phyloP scores from a whole-genome alignment of 2,113 vertebrate genomes.

The Mirounga angustirostris region DNA sequence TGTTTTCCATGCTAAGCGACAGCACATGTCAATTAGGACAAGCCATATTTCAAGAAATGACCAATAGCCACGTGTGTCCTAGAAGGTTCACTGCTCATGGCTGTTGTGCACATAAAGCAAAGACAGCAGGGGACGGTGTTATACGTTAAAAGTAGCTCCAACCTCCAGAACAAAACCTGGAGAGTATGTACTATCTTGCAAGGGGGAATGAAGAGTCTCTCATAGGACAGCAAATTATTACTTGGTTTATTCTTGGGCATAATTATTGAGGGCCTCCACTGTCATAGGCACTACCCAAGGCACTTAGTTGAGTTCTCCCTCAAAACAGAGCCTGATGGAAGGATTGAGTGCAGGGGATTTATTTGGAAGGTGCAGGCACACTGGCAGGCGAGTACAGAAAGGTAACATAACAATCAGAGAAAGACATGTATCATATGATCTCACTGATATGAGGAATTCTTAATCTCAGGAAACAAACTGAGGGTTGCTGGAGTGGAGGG shows the following conservation, averaged over 20 bases:
- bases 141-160: neutral
- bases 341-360: neutral
- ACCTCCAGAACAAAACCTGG: neutral
- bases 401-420: neutral
- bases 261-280: neutral
- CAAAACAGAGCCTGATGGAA: neutral
- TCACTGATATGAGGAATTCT: too few relatives aligned
- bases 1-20: neutral
- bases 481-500: too few relatives aligned
- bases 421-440: too few relatives aligned
- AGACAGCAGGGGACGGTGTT: neutral
- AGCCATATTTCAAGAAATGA: neutral
- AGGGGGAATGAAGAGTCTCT: neutral
- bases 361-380: neutral
- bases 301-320: neutral
- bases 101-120: neutral
- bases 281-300: neutral
- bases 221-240: neutral
- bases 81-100: neutral
- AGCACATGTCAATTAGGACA: neutral
- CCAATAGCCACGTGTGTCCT: neutral
- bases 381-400: neutral
- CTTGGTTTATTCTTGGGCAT: neutral
- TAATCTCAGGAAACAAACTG: too few relatives aligned
- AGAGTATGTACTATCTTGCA: neutral